phyloP scores from a whole-genome alignment of 2,888 invertebrate genomes.

The Lepeophtheirus nordmannii region DNA sequence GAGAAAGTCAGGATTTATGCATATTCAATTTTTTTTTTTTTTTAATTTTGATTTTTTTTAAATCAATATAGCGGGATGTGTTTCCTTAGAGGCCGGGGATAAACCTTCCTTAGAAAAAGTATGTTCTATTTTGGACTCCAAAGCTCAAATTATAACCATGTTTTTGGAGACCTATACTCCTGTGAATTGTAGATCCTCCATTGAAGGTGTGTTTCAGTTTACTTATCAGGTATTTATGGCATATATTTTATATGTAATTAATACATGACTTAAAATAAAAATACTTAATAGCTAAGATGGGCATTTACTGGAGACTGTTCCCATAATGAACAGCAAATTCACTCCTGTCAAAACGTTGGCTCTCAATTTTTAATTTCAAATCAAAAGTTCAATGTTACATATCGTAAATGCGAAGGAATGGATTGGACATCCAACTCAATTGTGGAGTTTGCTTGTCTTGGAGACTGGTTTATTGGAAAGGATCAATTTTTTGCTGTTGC shows the following conservation, averaged over 20 bases:
- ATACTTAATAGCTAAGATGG: constrained; percentile 35
- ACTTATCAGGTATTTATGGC: constrained; percentile 61
- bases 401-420: constrained; percentile 75
- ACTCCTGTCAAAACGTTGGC: constrained; percentile 87
- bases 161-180: constrained; percentile 80
- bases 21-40: background rate
- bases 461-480: constrained; percentile 87
- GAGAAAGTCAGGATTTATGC: constrained; percentile 49
- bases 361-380: constrained; percentile 89
- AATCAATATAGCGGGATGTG: constrained; percentile 50
- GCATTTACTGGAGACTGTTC: constrained; percentile 82
- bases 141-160: constrained; percentile 53
- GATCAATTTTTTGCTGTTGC: constrained; percentile 95
- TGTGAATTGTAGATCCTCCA: constrained; percentile 73
- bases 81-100: constrained; percentile 45
- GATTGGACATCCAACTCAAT: constrained; percentile 66
- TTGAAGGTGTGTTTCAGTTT: constrained; percentile 94
- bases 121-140: constrained; percentile 54
- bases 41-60: background rate
- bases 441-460: constrained; percentile 79
- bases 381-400: constrained; percentile 88
- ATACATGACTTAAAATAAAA: background rate
- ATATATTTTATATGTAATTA: background rate
- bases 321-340: constrained; percentile 67
- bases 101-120: constrained; percentile 58